Base-by-base conservation (phyloP, 2,113 vertebrate species). In the Lophochroa leadbeateri region DNA sequence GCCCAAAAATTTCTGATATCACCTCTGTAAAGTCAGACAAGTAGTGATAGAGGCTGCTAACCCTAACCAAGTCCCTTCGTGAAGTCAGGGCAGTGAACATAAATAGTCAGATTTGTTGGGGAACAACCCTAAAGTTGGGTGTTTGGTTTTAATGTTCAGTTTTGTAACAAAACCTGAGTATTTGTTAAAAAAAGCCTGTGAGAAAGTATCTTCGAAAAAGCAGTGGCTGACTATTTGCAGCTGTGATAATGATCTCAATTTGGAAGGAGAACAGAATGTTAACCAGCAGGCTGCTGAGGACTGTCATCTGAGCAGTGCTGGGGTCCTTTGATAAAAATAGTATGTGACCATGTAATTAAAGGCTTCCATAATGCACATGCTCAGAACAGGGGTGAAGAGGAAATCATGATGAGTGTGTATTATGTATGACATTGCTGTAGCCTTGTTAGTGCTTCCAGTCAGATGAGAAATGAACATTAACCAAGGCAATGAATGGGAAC, bases 251-350 rank as follows among this genome's bases (percentile, higher is more conserved):
- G 0, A 74, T 86, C 43, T 7, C 46, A 28, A 0, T 70, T 71
- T 86, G 57, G 72, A 81, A 88, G 67, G n/a, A 82, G 86, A 86
- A 84, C 88, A 86, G 76, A 80, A 78, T 39, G 86, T 84, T 90
- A 90, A 85, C 82, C 76, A 90, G 63, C 68, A 3, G 17, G 47
- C 63, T 76, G 67, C 61, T 76, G 43, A 60, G 29, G 27, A 27
- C 78, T 88, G 83, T 75, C 69, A 95, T 70, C 64, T 86, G 68
- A 95, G 61, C 64, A 67, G 69, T 60, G 76, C 58, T 90, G 63
- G 88, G 75, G n/a, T 74, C 88, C 92, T 88, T 50, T 70, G 91
- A 81, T 60, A 92, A 78, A 94, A 93, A 86, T 70, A 94, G 60
- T 33, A 9, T 29, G 60, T 60, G 33, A 35, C 50, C 5, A 8